A percentile compares a stretch with the other conserved stretches of the same genome.
These are phyloP conservation scores for Geopemphigus sp. DNA, from an alignment of 1,140 invertebrate genomes.

Conservation along the genomic window DNA sequence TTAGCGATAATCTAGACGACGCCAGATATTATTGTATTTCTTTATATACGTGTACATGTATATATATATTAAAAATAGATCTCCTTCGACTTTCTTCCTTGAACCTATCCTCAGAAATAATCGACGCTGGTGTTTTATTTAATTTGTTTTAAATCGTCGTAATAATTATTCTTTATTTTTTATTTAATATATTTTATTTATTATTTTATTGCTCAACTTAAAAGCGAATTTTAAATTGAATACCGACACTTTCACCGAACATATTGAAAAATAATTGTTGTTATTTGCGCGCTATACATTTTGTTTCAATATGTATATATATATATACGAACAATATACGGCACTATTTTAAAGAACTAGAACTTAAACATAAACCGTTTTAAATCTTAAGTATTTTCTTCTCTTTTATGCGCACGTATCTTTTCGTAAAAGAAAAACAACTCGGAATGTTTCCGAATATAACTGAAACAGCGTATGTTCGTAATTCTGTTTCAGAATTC, in stretches of 20 bases:
- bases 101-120: constrained; percentile 26
- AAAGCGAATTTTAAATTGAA: background rate
- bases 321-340: constrained; percentile 12
- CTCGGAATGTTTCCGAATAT: no score
- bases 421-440: no score
- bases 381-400: background rate
- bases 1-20: constrained; percentile 34
- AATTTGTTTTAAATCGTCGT: no score
- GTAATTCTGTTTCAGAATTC: background rate
- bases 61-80: constrained; percentile 30
- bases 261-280: background rate
- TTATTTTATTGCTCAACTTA: background rate
- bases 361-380: background rate
- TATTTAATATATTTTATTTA: background rate
- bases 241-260: background rate
- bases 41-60: background rate
- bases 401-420: background rate
- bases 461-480: no score
- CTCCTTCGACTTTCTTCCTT: constrained; percentile 31
- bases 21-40: constrained; percentile 11
- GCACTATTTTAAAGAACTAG: background rate
- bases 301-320: no score
- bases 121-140: background rate
- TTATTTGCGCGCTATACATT: background rate
- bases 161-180: background rate